phyloP scores from a whole-genome alignment of 2,797 vertebrate species.

The Octomys mimax region DNA sequence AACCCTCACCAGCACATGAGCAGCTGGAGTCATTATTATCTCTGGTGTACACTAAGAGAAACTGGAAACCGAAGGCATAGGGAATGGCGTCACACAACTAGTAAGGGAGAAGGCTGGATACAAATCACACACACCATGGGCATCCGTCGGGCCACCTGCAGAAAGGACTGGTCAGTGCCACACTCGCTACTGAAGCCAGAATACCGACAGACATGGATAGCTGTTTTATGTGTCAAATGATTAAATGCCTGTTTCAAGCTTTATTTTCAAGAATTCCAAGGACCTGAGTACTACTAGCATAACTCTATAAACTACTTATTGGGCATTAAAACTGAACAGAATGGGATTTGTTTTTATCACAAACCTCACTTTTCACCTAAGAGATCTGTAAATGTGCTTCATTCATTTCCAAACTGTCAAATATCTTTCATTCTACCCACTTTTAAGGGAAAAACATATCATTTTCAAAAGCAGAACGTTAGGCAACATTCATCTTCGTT shows the following conservation, averaged over 20 bases:
- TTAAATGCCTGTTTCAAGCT: neutral
- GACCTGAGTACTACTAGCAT: neutral
- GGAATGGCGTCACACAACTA: neutral
- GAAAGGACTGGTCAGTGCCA: fast-evolving
- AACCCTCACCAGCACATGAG: neutral
- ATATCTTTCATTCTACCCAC: neutral
- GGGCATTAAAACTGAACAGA: neutral
- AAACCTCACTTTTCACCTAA: neutral
- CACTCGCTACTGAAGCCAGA: fast-evolving
- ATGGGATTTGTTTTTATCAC: neutral
- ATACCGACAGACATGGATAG: neutral
- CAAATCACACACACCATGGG: fast-evolving
- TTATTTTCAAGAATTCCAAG: constrained; percentile 18
- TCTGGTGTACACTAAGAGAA: neutral
- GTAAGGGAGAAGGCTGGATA: neutral
- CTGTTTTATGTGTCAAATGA: neutral
- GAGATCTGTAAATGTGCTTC: neutral
- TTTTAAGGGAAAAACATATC: neutral
- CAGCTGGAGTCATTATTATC: neutral
- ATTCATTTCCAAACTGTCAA: neutral
- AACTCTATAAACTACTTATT: neutral
- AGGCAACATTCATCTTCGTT: neutral
- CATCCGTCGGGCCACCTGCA: neutral
- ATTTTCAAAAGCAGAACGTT: neutral
- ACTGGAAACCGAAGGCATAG: neutral